phyloP scores from a whole-genome alignment of 2,113 vertebrate species.

The Halichoeres trimaculatus region DNA sequence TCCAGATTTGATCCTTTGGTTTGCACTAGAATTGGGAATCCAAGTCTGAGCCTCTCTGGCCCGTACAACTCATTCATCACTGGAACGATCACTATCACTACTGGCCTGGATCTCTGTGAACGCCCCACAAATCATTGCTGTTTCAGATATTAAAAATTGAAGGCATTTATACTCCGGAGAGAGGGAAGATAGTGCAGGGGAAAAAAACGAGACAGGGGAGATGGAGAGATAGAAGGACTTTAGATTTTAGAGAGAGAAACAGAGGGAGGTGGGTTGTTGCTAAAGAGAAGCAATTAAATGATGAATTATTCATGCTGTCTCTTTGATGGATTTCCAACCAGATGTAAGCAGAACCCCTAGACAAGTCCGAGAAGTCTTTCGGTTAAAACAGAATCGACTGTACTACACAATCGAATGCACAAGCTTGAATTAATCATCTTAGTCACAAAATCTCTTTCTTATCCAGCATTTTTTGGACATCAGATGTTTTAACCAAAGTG shows the following conservation, averaged over 20 bases:
- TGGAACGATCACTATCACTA: constrained; percentile 63
- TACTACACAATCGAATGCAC: constrained; percentile 53
- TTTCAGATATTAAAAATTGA: constrained; percentile 73
- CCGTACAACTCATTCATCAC: constrained; percentile 55
- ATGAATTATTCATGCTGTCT: constrained; percentile 76
- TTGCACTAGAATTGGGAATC: constrained; percentile 74
- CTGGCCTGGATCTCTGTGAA: constrained; percentile 57
- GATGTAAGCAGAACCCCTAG: constrained; percentile 53
- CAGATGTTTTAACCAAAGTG: constrained; percentile 67
- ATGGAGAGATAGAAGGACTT: constrained; percentile 54
- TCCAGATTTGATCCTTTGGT: constrained; percentile 58
- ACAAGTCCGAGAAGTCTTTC: constrained; percentile 30
- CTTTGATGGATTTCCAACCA: constrained; percentile 58
- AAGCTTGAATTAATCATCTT: constrained; percentile 44
- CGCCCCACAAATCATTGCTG: constrained; percentile 59
- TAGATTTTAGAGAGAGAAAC: constrained; percentile 61
- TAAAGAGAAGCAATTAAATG: constrained; percentile 77
- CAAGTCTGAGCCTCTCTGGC: constrained; percentile 44
- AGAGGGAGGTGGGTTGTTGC: constrained; percentile 56
- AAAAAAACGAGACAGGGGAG: constrained; percentile 25
- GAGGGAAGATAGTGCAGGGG: constrained; percentile 44
- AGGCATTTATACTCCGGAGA: constrained; percentile 66
- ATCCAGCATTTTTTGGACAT: constrained; percentile 10
- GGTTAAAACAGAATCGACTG: constrained; percentile 37
- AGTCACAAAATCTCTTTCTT: constrained; percentile 20